These are phyloP conservation scores for Hippocampus zosterae DNA, from an alignment of 2,113 vertebrate species.

Conservation along the genomic window DNA sequence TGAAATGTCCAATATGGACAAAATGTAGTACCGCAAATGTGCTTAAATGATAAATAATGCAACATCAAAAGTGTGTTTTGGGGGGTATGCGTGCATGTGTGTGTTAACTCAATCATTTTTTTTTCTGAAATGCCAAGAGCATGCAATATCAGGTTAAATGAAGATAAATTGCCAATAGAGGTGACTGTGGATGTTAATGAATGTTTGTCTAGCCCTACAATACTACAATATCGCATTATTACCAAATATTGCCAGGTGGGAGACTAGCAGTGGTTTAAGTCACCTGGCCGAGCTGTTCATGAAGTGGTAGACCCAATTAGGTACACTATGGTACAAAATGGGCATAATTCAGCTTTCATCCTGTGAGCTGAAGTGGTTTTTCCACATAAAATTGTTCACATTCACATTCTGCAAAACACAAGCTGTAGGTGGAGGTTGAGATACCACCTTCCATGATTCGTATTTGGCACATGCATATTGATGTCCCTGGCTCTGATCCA, in stretches of 20 bases:
- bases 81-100: too few species aligned
- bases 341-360: conserved; percentile 19
- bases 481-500: conserved; percentile 33
- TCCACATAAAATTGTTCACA: conserved; percentile 32
- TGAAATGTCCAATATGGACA: too few species aligned
- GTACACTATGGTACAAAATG: conserved; percentile 16
- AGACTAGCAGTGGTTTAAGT: neutral
- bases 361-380: conserved; percentile 28
- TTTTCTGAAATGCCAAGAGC: neutral
- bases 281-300: neutral
- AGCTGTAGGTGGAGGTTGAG: conserved; percentile 45
- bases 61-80: too few species aligned
- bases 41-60: too few species aligned
- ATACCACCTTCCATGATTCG: conserved; percentile 39
- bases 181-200: neutral
- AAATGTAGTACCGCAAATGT: too few species aligned
- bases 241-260: neutral
- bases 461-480: conserved; percentile 23
- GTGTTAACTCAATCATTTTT: too few species aligned
- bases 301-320: neutral
- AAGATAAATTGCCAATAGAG: neutral
- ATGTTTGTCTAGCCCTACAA: neutral
- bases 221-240: too few species aligned
- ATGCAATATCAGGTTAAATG: neutral
- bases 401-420: conserved; percentile 43